Base-by-base conservation (phyloP, 2,113 vertebrate genomes). In the Cottus gobio region DNA sequence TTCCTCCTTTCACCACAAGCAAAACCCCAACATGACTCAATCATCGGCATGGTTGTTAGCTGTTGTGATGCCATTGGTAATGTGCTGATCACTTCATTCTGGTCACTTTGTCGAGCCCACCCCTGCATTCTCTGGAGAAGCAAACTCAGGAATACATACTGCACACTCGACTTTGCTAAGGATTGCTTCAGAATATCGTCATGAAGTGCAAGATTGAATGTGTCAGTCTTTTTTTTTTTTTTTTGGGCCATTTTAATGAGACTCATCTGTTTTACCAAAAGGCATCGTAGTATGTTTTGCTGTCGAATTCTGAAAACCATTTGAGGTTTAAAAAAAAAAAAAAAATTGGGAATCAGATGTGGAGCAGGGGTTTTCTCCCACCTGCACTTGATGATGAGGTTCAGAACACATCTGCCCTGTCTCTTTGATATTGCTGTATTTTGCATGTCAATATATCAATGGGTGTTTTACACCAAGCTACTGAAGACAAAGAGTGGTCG, bases 61-160 rank as follows among this genome's bases (percentile, higher is more conserved):
- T 89, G 86, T 90, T 78, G 75, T 87, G 83, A 69, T 83, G 70
- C 82, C 75, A 80, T 78, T 42, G 66, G 63, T 89, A 78, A 79
- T 15, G 48, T 76, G 69, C 66, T 73, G 8, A 54, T 85, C 81
- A 61, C 84, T 71, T 70, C 85, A 76, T 82, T 73, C 46, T 62
- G 81, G 82, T 84, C 72, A 75, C 79, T 69, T 79, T 73, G 79
- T 89, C 75, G 39, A 87, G 57, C n/a, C 77, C 79, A 48, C 69
- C 83, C 82, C 76, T 71, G 72, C 87, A 77, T 90, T 87, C 82
- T 90, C 80, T 89, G 80, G 85, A 90, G 80, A 89, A 87, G 85
- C 86, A 90, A 93, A 93, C 93, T 94, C 94, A 94, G 93, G 94
- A 93, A 94, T 93, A 89, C 81, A 92, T 91, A 88, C 87, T 71